These are phyloP conservation scores for Caenorhabditis sinica DNA, from an alignment of 2,888 invertebrate species.

Conservation along the genomic window DNA sequence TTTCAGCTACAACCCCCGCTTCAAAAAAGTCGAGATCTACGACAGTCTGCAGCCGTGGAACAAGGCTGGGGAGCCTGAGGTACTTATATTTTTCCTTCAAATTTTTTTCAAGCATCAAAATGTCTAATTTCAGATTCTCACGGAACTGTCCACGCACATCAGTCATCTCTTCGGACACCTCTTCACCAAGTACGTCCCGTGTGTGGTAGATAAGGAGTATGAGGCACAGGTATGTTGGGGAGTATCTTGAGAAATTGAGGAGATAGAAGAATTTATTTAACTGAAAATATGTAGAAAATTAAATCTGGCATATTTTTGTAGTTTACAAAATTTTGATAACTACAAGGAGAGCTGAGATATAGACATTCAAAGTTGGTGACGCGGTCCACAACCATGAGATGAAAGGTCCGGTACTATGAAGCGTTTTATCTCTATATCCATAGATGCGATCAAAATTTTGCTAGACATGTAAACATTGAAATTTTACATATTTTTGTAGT, in stretches of 20 bases:
- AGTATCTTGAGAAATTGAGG: background rate
- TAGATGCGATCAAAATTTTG: too few species aligned
- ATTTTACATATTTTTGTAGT: too few species aligned
- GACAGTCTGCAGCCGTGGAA: constrained; percentile 57
- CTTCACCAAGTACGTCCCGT: background rate
- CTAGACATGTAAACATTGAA: too few species aligned
- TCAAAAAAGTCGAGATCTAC: constrained; percentile 11
- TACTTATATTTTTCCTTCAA: too few species aligned
- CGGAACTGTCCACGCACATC: constrained; percentile 23
- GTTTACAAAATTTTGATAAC: too few species aligned
- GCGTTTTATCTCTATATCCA: too few species aligned
- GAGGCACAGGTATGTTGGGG: constrained; percentile 42
- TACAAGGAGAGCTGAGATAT: too few species aligned
- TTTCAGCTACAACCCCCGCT: constrained; percentile 47
- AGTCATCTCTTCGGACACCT: constrained; percentile 49
- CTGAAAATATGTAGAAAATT: background rate
- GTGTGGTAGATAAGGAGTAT: constrained; percentile 38
- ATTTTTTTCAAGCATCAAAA: background rate
- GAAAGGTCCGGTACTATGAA: too few species aligned
- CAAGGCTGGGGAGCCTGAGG: constrained; percentile 1
- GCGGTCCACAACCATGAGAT: too few species aligned
- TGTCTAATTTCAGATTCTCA: constrained; percentile 25
- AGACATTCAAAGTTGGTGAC: too few species aligned
- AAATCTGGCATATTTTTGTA: background rate
- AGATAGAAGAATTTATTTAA: background rate